Base-by-base conservation (phyloP, 2,888 invertebrate genomes). In the Alviniconcha strummeri region DNA sequence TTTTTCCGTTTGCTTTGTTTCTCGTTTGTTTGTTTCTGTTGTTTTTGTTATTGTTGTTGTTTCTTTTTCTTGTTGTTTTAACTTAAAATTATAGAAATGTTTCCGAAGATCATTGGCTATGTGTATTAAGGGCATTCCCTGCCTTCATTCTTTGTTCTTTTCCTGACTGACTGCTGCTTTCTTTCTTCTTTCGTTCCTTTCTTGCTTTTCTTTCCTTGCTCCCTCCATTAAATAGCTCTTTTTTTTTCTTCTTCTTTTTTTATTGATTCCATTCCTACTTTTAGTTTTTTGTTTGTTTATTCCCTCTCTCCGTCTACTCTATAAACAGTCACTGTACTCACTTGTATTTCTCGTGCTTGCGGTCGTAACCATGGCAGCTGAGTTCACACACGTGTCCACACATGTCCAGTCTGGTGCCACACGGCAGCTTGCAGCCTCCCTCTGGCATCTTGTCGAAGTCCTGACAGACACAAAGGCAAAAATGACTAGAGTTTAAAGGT, bases 301-400 rank as follows among this genome's bases (percentile, higher is more conserved):
- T 17, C 17, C 64, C 64, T 64, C 17, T 64, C 17, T 64, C 64
- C 17, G 11, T 15, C 17, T 3, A 11, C 64, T 64, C 64, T 64
- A 36, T 11, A 60, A 60, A 60, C 60, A 60, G 60, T 60, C 36
- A 13, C 60, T 17, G 55, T 55, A 69, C 72, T 72, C 13, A 85
- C 67, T 76, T 55, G 57, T 74, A 83, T 13, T 81, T 54, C 19
- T 19, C 13, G n/a, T 86, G 85, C 4, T 81, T 60, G 4, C 52
- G 71, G 57, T 86, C 85, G 55, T 83, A 83, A 0, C 83, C 84
- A 83, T 86, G 85, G 75, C 85, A 86, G 54, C 60, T 78, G 9
- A 72, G 72, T n/a, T 55, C 81, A 72, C 85, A 86, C 11, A 72
- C 56, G 60, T 86, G 85, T 0, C 85, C 85, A 64, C 85, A 86